These are phyloP conservation scores for Stichopus chloronotus DNA, from an alignment of 35 echinoderm and acorn worm genomes.

Conservation along the genomic window DNA sequence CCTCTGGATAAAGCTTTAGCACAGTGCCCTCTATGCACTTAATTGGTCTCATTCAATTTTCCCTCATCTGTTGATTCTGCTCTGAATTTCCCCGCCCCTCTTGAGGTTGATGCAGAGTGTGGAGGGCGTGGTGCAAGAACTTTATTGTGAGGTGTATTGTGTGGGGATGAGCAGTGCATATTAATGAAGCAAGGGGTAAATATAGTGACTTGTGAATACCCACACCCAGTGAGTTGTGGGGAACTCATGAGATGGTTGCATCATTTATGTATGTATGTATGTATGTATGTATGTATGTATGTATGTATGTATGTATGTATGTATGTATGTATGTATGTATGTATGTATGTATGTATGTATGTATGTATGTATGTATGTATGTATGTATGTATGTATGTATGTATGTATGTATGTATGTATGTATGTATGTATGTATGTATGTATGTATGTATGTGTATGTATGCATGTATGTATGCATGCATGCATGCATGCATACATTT, in stretches of 20 bases:
- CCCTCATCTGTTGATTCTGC: too few relatives aligned
- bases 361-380: conserved; percentile 47
- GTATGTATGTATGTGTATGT: conserved; percentile 17
- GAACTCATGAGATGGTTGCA: background rate
- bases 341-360: conserved; percentile 28
- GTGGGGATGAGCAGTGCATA: too few relatives aligned
- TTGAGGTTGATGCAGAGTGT: too few relatives aligned
- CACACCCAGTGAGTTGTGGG: too few relatives aligned
- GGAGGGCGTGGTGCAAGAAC: too few relatives aligned
- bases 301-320: conserved; percentile 28
- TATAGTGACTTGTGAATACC: too few relatives aligned
- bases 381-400: conserved; percentile 26
- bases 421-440: conserved; percentile 10
- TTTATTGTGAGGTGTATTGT: too few relatives aligned
- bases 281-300: conserved; percentile 28
- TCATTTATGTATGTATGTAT: conserved; percentile 26
- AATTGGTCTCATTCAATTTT: too few relatives aligned
- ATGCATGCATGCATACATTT: conserved; percentile 1
- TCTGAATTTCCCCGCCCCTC: too few relatives aligned
- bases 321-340: conserved; percentile 28
- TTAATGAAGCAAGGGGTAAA: too few relatives aligned
- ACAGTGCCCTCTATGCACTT: too few relatives aligned
- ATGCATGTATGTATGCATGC: conserved; percentile 9
- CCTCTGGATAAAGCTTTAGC: too few relatives aligned
- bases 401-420: conserved; percentile 37